A percentile compares a stretch with the other conserved stretches of the same genome.
phyloP scores from a whole-genome alignment of 1,140 invertebrate species.

The Saccostrea glomerata region DNA sequence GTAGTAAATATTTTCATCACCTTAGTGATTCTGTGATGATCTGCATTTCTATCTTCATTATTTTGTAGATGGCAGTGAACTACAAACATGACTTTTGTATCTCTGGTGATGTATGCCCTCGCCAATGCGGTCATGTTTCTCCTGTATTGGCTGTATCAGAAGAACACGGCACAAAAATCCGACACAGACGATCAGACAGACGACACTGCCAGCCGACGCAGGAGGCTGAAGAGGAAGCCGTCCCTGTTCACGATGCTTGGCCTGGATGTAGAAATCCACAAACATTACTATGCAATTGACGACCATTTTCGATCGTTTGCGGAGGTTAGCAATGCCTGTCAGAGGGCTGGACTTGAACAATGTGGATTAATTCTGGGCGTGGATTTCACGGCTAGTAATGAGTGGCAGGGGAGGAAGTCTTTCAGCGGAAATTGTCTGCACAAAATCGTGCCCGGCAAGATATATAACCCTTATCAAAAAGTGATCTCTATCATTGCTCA shows the following conservation, averaged over 20 bases:
- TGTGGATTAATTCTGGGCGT: constrained; percentile 80
- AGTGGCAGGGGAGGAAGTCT: constrained; percentile 81
- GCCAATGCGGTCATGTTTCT: constrained; percentile 49
- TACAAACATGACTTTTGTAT: constrained; percentile 50
- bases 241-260: constrained; percentile 72
- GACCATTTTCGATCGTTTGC: constrained; percentile 75
- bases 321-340: constrained; percentile 76
- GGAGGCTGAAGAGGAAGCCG: constrained; percentile 58
- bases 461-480: constrained; percentile 78
- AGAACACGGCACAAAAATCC: constrained; percentile 34
- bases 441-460: constrained; percentile 70
- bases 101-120: constrained; percentile 52
- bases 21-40: no score
- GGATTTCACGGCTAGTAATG: constrained; percentile 82
- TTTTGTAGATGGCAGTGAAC: constrained; percentile 32
- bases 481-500: constrained; percentile 81
- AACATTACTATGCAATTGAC: constrained; percentile 71
- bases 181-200: constrained; percentile 51
- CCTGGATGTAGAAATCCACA: constrained; percentile 52
- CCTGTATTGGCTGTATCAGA: constrained; percentile 52
- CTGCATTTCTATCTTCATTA: background rate
- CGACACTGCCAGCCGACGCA: background rate
- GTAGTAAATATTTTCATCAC: no score
- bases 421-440: constrained; percentile 79
- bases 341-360: constrained; percentile 78